Evolutionary conservation across 2,888 invertebrate genomes (phyloP).

Genomic region (Calliopum simillimum): DNA sequence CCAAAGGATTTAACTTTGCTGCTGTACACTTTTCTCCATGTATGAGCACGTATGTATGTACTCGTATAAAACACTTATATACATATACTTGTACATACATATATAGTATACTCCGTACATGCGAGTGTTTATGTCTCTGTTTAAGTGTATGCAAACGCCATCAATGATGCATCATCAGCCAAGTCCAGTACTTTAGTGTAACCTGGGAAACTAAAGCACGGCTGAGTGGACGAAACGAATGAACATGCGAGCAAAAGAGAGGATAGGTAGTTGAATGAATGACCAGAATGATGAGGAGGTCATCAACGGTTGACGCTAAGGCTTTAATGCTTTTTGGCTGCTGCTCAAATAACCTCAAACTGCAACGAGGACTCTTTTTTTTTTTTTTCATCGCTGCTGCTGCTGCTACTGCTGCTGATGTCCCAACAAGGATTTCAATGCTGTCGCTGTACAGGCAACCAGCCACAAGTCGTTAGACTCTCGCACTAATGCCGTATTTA

Average conservation of each 20-base stretch:
- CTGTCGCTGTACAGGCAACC: constrained; percentile 11
- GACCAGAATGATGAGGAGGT: constrained; percentile 43
- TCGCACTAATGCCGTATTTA: constrained; percentile 35
- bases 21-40: too few relatives aligned
- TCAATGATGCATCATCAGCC: constrained; percentile 55
- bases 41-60: too few relatives aligned
- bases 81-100: background rate
- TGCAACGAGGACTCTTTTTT: constrained; percentile 8
- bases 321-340: constrained; percentile 53
- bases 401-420: background rate
- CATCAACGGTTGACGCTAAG: constrained; percentile 40
- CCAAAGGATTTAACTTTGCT: too few relatives aligned
- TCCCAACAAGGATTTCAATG: background rate
- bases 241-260: constrained; percentile 44
- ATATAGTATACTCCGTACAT: too few relatives aligned
- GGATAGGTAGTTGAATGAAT: constrained; percentile 46
- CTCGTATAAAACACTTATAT: constrained; percentile 13
- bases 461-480: constrained; percentile 36
- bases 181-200: constrained; percentile 16
- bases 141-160: constrained; percentile 44
- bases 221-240: constrained; percentile 30
- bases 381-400: background rate
- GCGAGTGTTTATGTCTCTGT: constrained; percentile 27
- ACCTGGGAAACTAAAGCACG: constrained; percentile 2
- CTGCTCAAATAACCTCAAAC: constrained; percentile 38